Evolutionary conservation across 2,797 vertebrate genomes (phyloP).

Genomic region (Squalus acanthias): DNA sequence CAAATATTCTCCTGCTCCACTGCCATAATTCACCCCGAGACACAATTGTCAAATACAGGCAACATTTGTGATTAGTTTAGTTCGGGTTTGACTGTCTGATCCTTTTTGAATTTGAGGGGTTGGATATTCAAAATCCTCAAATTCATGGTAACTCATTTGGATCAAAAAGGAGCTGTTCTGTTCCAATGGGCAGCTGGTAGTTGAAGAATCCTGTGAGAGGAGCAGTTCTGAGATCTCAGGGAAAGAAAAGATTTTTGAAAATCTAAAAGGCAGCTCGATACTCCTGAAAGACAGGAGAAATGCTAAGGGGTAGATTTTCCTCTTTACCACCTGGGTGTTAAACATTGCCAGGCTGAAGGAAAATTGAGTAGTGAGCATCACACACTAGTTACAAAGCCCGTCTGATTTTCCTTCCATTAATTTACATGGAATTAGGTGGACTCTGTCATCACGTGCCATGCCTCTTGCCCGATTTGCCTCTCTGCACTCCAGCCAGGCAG

Average conservation of each 20-base stretch:
- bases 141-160: not conserved
- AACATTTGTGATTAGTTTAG: no score
- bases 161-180: no score
- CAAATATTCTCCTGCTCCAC: no score
- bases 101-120: not conserved
- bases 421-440: not conserved
- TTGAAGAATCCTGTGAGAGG: no score
- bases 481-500: not conserved
- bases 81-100: not conserved
- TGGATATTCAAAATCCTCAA: not conserved
- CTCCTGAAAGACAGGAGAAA: not conserved
- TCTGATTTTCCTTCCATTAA: not conserved
- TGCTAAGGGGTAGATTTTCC: no score
- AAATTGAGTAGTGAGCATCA: not conserved
- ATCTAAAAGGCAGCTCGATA: not conserved
- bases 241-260: not conserved
- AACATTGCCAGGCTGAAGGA: no score
- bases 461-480: not conserved
- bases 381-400: not conserved
- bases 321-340: not conserved
- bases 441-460: not conserved
- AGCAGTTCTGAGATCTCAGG: no score
- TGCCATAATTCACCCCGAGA: no score
- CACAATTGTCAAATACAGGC: no score
- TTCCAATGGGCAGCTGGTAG: no score